phyloP scores from a whole-genome alignment of 2,888 invertebrate species.

The Nasonovia ribisnigri region DNA sequence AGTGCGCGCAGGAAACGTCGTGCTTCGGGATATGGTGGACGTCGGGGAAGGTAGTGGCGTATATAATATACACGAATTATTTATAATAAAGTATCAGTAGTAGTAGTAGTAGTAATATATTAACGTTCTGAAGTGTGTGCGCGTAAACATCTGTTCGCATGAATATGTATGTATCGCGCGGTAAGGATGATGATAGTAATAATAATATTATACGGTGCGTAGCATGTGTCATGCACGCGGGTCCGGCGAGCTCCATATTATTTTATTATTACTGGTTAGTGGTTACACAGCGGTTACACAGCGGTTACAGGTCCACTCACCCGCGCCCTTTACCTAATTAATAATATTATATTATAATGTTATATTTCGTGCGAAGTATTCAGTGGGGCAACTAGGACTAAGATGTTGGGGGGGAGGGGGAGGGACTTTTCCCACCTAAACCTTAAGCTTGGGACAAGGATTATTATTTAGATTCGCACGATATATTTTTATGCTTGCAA shows the following conservation, averaged over 20 bases:
- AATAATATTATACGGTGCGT: neutral
- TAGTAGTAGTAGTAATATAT: neutral
- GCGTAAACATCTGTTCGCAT: slow-evolving; percentile 59
- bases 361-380: neutral
- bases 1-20: slow-evolving; percentile 43
- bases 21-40: neutral
- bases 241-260: neutral
- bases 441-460: neutral
- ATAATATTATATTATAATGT: neutral
- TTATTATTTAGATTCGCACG: neutral
- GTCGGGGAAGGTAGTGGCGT: neutral
- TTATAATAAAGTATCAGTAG: slow-evolving; percentile 1
- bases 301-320: neutral
- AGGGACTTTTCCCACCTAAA: too few relatives aligned
- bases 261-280: neutral
- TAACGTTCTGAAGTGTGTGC: neutral
- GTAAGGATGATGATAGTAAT: neutral
- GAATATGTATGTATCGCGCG: slow-evolving; percentile 47
- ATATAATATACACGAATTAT: neutral
- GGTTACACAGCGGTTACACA: neutral
- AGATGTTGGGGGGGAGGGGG: neutral
- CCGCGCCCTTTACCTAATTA: neutral
- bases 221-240: slow-evolving; percentile 52
- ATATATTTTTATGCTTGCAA: too few relatives aligned
- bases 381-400: neutral